Conservation (phyloP, 2,797 vertebrate species). For the Prionace glauca region DNA sequence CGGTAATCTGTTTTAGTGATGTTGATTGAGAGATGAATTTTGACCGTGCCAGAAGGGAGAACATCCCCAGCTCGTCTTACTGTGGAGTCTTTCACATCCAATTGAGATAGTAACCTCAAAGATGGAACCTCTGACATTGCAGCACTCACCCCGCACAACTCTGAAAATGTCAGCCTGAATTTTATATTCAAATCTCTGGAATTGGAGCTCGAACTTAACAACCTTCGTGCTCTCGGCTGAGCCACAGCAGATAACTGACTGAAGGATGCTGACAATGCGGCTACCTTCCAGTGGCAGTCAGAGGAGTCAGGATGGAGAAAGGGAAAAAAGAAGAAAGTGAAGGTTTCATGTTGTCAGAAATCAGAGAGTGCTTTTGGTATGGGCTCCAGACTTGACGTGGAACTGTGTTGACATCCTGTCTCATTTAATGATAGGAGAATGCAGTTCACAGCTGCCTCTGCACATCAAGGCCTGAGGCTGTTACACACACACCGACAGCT, state of each 20-base stretch:
- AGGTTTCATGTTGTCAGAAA: not conserved
- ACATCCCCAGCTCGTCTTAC: not conserved
- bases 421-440: not conserved
- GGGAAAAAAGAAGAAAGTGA: not conserved
- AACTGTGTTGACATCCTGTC: slow-evolving; percentile 5
- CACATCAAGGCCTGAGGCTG: not conserved
- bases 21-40: not conserved
- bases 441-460: slow-evolving; percentile 6
- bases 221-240: not conserved
- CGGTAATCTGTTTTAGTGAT: not conserved
- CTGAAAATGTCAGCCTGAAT: not conserved
- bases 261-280: not conserved
- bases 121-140: not conserved
- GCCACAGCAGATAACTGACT: not conserved
- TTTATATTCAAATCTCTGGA: not conserved
- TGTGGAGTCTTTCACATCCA: not conserved
- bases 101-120: not conserved
- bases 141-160: not conserved
- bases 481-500: not conserved
- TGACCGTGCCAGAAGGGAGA: not conserved
- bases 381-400: not conserved
- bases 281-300: not conserved
- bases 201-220: not conserved
- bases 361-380: not conserved
- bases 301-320: not conserved